Percentiles rank a stretch among this genome's conserved stretches.
Evolutionary conservation across 2,113 vertebrate genomes (phyloP).

Genomic region (Lutjanus erythropterus): DNA sequence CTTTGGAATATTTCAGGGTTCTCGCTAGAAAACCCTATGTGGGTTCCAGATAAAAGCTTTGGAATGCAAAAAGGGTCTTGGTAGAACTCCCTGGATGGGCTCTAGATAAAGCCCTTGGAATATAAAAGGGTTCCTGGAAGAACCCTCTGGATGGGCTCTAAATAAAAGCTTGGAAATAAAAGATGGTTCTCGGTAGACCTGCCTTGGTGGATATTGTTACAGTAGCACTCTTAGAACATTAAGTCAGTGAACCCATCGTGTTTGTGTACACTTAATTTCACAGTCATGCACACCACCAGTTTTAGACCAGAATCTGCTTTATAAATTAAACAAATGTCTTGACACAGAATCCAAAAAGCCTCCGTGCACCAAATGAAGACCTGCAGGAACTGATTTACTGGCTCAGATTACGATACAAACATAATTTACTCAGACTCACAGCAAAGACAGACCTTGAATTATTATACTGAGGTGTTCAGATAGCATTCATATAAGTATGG

Average conservation of each 20-base stretch:
- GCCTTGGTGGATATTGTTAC: no score
- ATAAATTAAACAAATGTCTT: neutral
- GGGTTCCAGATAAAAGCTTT: no score
- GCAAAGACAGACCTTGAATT: neutral
- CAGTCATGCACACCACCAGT: neutral
- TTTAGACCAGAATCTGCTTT: neutral
- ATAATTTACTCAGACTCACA: neutral
- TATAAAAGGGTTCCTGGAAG: no score
- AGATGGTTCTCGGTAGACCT: no score
- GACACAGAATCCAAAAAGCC: neutral
- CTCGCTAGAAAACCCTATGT: no score
- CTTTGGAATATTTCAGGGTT: no score
- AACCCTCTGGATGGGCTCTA: no score
- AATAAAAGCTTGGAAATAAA: no score
- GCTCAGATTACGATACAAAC: neutral
- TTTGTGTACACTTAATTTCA: constrained; percentile 2
- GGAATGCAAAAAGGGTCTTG: no score
- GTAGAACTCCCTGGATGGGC: no score
- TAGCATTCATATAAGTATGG: neutral
- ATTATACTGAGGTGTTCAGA: neutral
- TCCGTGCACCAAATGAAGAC: neutral
- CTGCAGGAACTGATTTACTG: neutral
- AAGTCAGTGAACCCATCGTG: neutral
- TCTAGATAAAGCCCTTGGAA: no score
- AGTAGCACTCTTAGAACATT: no score